Percentiles rank a stretch among this genome's conserved stretches.
These are phyloP conservation scores for Caerostris darwini DNA, from an alignment of 1,140 invertebrate species.

Conservation along the genomic window DNA sequence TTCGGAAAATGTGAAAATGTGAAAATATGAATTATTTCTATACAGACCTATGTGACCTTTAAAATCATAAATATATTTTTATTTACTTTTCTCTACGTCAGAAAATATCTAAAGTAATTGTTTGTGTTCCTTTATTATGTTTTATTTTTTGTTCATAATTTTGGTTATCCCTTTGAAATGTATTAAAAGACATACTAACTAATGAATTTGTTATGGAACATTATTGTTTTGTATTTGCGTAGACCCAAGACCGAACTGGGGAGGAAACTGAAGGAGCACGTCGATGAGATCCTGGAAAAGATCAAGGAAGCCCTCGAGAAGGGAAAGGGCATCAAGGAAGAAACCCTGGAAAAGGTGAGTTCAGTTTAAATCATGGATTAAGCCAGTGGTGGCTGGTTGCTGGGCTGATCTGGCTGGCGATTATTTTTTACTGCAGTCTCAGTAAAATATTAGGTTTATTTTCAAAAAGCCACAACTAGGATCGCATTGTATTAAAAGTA, in stretches of 20 bases:
- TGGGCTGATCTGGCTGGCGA: not conserved
- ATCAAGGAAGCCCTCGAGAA: constrained; percentile 65
- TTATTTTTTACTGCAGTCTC: not conserved
- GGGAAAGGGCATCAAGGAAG: constrained; percentile 63
- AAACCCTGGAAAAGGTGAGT: constrained; percentile 52
- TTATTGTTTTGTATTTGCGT: not conserved
- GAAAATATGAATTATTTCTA: too few species aligned
- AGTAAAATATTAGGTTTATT: too few species aligned
- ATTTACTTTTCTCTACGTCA: too few species aligned
- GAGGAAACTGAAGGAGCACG: constrained; percentile 20
- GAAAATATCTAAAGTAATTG: not conserved
- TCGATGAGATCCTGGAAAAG: constrained; percentile 63
- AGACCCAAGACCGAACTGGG: constrained; percentile 26
- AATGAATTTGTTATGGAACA: not conserved
- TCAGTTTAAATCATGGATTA: too few species aligned
- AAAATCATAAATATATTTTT: too few species aligned
- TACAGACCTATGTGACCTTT: too few species aligned
- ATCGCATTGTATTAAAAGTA: too few species aligned
- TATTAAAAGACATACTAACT: not conserved
- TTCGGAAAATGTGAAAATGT: too few species aligned
- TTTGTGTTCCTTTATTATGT: not conserved
- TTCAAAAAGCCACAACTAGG: too few species aligned
- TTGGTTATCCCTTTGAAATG: not conserved
- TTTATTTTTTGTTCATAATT: not conserved
- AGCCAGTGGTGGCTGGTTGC: too few species aligned